Base-by-base conservation (phyloP, 2,797 vertebrate genomes). In the Euthynnus affinis region DNA sequence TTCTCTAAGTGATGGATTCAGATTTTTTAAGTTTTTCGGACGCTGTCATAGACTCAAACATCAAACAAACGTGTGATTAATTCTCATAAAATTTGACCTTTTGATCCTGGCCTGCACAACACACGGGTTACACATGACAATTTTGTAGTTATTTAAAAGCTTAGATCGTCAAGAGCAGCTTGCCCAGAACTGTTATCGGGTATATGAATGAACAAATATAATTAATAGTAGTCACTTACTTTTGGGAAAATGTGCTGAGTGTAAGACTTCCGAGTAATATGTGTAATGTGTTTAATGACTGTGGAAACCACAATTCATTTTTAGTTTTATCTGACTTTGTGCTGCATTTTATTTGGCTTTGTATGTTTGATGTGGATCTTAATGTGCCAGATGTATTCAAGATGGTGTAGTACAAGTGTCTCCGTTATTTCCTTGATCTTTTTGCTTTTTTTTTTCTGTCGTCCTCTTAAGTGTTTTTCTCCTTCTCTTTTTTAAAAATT, bases 211-310 rank as follows among this genome's bases (percentile, higher is more conserved):
- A 66, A 60, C 37, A 60, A 53, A 78, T 37, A 65, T 57, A 44
- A 55, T 34, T 60, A 71, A 55, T 18, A 27, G 17, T 29, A 9
- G 17, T 40, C 23, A 2, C 34, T 13, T 3, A 15, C 9, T 9
- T 27, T 27, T 14, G 58, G 63, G 7, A 13, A 62, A 32, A 57
- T 20, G 22, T 59, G 34, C 37, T 27, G 25, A 6, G 40, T 37
- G 37, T 25, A 7, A 6, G 34, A 51, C 23, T 58, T 49, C 20
- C 9, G 27, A 51, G 29, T 1, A 46, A 46, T 42, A 62, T 6
- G 58, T 51, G 49, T n/a, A 27, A 20, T 27, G 20, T n/a, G 22
- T 68, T 49, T 63, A 73, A 56, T 69, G 34, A 52, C 59, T 52
- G 3, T 13, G 13, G 40, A 42, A 44, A 44, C 12, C 13, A 15